Percentiles rank a stretch among this genome's conserved stretches.
phyloP scores from a whole-genome alignment of 2,888 invertebrate genomes.

The Nomada ruficornis region DNA sequence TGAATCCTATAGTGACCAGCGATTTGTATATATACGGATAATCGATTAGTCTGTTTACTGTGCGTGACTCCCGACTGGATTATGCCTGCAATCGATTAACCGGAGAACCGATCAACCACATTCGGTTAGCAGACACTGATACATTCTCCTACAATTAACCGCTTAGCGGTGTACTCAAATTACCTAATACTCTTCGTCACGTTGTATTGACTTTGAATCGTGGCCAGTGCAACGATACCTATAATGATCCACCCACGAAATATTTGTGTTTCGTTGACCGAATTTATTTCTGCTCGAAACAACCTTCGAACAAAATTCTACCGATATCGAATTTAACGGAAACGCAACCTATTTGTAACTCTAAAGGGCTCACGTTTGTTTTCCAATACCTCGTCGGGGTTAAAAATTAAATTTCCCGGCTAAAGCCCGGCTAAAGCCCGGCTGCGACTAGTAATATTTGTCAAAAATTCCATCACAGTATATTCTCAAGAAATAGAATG shows the following conservation, averaged over 20 bases:
- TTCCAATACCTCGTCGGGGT: too few relatives aligned
- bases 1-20: slow-evolving; percentile 49
- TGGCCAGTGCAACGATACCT: slow-evolving; percentile 21
- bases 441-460: too few relatives aligned
- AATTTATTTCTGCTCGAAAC: not conserved
- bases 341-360: not conserved
- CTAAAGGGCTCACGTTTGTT: too few relatives aligned
- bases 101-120: slow-evolving; percentile 69
- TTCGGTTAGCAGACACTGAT: slow-evolving; percentile 72
- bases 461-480: too few relatives aligned
- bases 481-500: not conserved
- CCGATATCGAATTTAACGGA: not conserved
- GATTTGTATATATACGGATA: slow-evolving; percentile 71
- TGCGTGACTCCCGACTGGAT: slow-evolving; percentile 70
- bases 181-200: slow-evolving; percentile 69
- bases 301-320: not conserved
- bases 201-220: slow-evolving; percentile 66
- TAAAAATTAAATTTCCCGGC: too few relatives aligned
- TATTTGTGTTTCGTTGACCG: slow-evolving; percentile 10
- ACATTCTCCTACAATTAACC: slow-evolving; percentile 71
- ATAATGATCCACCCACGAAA: slow-evolving; percentile 39
- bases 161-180: slow-evolving; percentile 71
- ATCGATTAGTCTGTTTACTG: slow-evolving; percentile 72
- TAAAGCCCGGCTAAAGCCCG: too few relatives aligned
- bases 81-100: slow-evolving; percentile 73